Conservation (phyloP, 2,797 vertebrate genomes). For the Argyrosomus regius region DNA sequence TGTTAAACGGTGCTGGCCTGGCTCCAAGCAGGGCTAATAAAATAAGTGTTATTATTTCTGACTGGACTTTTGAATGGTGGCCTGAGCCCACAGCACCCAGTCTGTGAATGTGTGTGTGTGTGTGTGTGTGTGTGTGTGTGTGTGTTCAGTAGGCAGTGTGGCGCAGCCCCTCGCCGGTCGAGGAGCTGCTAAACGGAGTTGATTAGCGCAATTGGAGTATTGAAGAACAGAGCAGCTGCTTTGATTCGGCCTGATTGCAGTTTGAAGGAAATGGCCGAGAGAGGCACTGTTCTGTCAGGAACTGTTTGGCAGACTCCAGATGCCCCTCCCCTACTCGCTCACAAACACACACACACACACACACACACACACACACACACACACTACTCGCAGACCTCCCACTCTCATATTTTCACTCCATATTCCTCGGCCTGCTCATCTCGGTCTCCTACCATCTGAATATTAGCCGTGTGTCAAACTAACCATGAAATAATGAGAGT, state of each 20-base stretch:
- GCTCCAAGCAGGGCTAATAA: slow-evolving; percentile 73
- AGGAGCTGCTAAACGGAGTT: slow-evolving; percentile 83
- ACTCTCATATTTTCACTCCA: slow-evolving; percentile 75
- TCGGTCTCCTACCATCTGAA: slow-evolving; percentile 75
- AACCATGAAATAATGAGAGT: slow-evolving; percentile 80
- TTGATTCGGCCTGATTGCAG: slow-evolving; percentile 87
- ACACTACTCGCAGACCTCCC: slow-evolving; percentile 70
- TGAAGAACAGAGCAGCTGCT: slow-evolving; percentile 85
- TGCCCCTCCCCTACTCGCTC: slow-evolving; percentile 62
- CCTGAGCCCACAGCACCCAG: slow-evolving; percentile 35
- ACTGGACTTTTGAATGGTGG: slow-evolving; percentile 72
- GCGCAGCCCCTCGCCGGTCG: slow-evolving; percentile 29
- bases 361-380: slow-evolving; percentile 38
- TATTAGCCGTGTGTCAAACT: slow-evolving; percentile 80
- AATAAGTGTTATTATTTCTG: slow-evolving; percentile 85
- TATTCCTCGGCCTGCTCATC: slow-evolving; percentile 71
- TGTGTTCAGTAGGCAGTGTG: slow-evolving; percentile 25
- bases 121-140: slow-evolving; percentile 33
- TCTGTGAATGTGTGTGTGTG: slow-evolving; percentile 7
- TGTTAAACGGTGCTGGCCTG: slow-evolving; percentile 71
- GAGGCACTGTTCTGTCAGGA: slow-evolving; percentile 85
- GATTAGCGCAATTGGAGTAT: slow-evolving; percentile 85
- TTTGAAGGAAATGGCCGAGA: slow-evolving; percentile 81
- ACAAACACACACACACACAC: slow-evolving; percentile 30
- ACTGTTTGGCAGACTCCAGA: slow-evolving; percentile 83